A percentile compares a stretch with the other conserved stretches of the same genome.
Evolutionary conservation across 2,888 invertebrate genomes (phyloP).

Genomic region (Andrena hattorfiana): DNA sequence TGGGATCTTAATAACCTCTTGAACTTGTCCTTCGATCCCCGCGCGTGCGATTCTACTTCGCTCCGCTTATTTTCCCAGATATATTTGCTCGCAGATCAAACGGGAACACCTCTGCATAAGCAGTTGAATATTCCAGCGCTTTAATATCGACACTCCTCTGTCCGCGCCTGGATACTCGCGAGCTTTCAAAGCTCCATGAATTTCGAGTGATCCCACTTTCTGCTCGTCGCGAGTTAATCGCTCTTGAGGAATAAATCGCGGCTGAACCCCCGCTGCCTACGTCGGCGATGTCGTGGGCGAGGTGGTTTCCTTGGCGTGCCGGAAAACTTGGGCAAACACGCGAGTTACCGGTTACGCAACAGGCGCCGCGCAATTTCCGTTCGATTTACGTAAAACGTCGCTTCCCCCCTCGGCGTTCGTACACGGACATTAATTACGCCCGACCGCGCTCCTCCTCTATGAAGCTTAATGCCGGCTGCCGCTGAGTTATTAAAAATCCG

Average conservation of each 20-base stretch:
- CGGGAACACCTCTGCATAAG: too few relatives aligned
- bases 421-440: constrained; percentile 25
- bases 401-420: neutral
- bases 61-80: too few relatives aligned
- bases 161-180: too few relatives aligned
- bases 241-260: neutral
- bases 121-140: too few relatives aligned
- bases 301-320: neutral
- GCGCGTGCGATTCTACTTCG: too few relatives aligned
- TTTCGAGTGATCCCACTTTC: neutral
- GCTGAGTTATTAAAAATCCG: constrained; percentile 31
- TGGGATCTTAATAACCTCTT: too few relatives aligned
- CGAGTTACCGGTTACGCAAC: constrained; percentile 10
- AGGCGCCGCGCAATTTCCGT: constrained; percentile 23
- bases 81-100: too few relatives aligned
- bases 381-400: constrained; percentile 18
- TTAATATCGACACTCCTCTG: too few relatives aligned
- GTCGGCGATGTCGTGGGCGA: neutral
- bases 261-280: neutral
- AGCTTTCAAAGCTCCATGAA: too few relatives aligned
- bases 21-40: too few relatives aligned
- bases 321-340: neutral
- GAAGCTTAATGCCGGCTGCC: constrained; percentile 11
- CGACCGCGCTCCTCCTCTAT: constrained; percentile 8
- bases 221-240: neutral